These are phyloP conservation scores for Canis aureus DNA, from an alignment of 2,113 vertebrate genomes.

Conservation along the genomic window DNA sequence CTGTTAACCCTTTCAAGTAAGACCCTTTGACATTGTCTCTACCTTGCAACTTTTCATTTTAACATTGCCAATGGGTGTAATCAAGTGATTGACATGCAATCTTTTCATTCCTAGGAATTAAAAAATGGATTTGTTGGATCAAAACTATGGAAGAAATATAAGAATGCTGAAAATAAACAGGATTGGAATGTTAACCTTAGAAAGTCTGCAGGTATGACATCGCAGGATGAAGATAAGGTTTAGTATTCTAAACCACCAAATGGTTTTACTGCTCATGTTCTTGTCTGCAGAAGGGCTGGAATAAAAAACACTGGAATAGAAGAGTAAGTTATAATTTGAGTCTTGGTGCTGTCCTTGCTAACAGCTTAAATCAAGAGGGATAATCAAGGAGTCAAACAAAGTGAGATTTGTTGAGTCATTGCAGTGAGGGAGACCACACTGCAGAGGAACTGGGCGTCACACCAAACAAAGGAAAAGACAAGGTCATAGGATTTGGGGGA, in stretches of 20 bases:
- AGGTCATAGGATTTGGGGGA: not conserved
- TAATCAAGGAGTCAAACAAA: not conserved
- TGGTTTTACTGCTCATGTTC: not conserved
- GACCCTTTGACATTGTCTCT: not conserved
- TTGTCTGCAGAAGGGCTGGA: not conserved
- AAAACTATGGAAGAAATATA: constrained; percentile 81
- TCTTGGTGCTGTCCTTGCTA: not conserved
- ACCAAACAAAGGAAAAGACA: not conserved
- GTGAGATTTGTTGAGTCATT: constrained; percentile 7
- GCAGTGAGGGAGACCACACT: not conserved
- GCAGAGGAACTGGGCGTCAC: not conserved
- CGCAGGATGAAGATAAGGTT: not conserved
- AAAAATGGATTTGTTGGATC: constrained; percentile 68
- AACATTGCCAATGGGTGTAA: not conserved
- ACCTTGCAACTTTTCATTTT: constrained; percentile 11
- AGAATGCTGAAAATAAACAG: constrained; percentile 80
- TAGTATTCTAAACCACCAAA: not conserved
- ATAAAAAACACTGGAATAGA: not conserved
- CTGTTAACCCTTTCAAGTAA: not conserved
- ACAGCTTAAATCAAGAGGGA: not conserved
- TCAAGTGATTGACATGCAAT: constrained; percentile 59
- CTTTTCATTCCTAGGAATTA: constrained; percentile 82
- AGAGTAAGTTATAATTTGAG: constrained; percentile 11
- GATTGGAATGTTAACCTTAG: constrained; percentile 79
- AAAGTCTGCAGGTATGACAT: constrained; percentile 84